Percentiles rank a stretch among this genome's conserved stretches.
Evolutionary conservation across 2,113 vertebrate genomes (phyloP).

Genomic region (Piprites chloris): DNA sequence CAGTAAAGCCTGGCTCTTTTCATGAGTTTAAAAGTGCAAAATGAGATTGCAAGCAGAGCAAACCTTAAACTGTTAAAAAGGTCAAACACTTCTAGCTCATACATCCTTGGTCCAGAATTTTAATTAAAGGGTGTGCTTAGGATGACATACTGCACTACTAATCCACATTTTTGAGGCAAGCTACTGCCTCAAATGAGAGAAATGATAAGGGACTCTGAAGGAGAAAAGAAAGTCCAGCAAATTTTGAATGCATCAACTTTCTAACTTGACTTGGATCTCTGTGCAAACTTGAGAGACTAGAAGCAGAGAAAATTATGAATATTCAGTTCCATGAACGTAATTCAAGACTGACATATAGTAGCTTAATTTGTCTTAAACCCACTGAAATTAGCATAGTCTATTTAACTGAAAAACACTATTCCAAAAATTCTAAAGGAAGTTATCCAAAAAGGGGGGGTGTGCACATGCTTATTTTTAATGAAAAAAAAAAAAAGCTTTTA

Average conservation of each 20-base stretch:
- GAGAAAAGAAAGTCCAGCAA: not conserved
- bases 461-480: not conserved
- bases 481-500: not conserved
- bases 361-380: not conserved
- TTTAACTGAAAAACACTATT: not conserved
- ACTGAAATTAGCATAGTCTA: not conserved
- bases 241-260: not conserved
- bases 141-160: not conserved
- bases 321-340: not conserved
- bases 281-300: not conserved
- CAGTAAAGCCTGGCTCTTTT: not conserved
- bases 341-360: not conserved
- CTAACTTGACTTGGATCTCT: not conserved
- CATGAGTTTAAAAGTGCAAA: not conserved
- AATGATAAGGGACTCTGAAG: not conserved
- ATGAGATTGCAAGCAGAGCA: not conserved
- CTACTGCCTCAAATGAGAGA: not conserved
- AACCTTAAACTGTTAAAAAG: not conserved
- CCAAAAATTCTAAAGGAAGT: not conserved
- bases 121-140: not conserved
- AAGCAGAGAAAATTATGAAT: not conserved
- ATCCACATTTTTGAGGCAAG: not conserved
- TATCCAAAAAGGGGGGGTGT: not conserved
- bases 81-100: not conserved
- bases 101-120: not conserved